Evolutionary conservation across 1,140 invertebrate genomes (phyloP), one percentile per base, ranked within the genome.

Genomic region (Lamellibrachia luymesi): DNA sequence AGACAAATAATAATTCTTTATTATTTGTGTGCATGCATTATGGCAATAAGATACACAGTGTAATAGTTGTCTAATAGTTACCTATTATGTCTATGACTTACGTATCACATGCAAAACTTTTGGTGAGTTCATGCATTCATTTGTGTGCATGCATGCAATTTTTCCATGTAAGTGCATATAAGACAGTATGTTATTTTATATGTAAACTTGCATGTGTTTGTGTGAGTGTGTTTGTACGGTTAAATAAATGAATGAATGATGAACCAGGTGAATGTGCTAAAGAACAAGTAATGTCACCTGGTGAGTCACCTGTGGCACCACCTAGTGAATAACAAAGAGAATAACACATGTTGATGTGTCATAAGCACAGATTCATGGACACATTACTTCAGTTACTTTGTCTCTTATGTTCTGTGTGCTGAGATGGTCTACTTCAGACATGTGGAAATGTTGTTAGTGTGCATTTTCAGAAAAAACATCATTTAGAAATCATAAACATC

Each of bases 61-160:
- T 38, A 38, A 38, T 38, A 80, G 13, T 80, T 80, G 2, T 22
- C 64, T 80, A 22, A 80, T 80, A 93, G 50, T 91, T 10, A 93
- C 90, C 49, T 91, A 92, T 49, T 51, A 93, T 92, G 49, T 49
- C 50, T n/a, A 13, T 27, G 4, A 51, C 2, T 50, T 93, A 93
- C 91, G 38, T 93, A 52, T 90, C 50, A 25, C 92, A 51, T 93
- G 56, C 49, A 64, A 49, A 93, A 80, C 8, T 8, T 22, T 8
- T 38, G 17, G 50, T 92, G 50, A 4, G 13, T 93, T 17, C 90
- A 90, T 56, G 38, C 56, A 93, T 51, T 0, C 50, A 91, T 80
- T 80, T 17, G 13, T 80, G 64, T 80, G 13, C 13, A 17, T 80
- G 64, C 64, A 80, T 22, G 64, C 6, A 80, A 22, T 80, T 6